phyloP scores from a whole-genome alignment of 2,797 vertebrate genomes.

The Phalanger gymnotis region DNA sequence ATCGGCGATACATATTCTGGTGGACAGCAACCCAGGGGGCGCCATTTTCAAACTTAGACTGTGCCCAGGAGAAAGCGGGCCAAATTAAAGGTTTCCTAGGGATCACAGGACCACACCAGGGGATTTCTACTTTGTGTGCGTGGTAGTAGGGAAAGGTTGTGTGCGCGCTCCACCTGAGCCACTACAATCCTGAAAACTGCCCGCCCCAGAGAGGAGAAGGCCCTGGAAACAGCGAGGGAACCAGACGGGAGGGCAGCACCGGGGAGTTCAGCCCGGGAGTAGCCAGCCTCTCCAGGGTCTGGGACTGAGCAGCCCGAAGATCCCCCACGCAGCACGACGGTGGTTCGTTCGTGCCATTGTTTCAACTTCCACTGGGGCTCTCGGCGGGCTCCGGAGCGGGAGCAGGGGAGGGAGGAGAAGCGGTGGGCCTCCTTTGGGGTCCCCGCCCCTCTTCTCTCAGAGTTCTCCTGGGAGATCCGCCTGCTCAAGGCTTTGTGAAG shows the following conservation, averaged over 20 bases:
- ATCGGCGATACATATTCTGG: background rate
- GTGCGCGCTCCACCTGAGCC: background rate
- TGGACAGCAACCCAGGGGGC: background rate
- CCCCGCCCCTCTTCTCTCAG: conserved; percentile 39
- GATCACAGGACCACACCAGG: background rate
- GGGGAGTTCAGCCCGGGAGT: background rate
- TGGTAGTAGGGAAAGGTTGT: background rate
- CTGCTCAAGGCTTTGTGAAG: conserved; percentile 65
- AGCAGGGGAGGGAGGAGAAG: conserved; percentile 55
- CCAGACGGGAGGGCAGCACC: background rate
- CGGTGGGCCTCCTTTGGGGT: background rate
- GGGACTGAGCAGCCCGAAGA: background rate
- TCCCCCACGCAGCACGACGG: background rate
- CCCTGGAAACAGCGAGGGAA: background rate
- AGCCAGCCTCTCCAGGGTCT: background rate
- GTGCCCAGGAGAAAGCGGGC: background rate
- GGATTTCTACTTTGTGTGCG: background rate
- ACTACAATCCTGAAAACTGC: background rate
- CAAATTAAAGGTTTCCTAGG: background rate
- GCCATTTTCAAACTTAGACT: background rate
- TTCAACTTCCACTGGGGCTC: conserved; percentile 8
- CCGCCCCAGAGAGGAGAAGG: background rate
- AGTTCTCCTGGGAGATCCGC: conserved; percentile 33
- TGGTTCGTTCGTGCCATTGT: conserved; percentile 54
- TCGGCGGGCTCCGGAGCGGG: conserved; percentile 35